Evolutionary conservation across 2,797 vertebrate species (phyloP), one percentile per base, ranked within the genome.

Genomic region (Phataginus tricuspis): DNA sequence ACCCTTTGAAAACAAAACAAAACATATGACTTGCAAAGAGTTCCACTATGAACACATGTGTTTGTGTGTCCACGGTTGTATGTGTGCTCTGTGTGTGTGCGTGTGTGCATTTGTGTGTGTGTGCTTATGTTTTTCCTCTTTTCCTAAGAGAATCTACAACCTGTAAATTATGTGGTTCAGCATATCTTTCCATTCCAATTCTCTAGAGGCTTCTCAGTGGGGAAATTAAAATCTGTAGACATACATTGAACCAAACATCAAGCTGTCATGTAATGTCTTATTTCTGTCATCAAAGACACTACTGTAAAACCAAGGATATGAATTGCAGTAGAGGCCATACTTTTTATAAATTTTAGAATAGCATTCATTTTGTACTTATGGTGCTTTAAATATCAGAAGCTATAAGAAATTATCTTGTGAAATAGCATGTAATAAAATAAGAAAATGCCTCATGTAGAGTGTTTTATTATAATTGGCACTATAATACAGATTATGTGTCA

Each of bases 401-500:
- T 51, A 55, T 10, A 64, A 91, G 66, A 97, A 94, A 42, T 94
- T 82, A 78, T 57, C 49, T 34, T 45, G 10, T 51, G 27, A 91
- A 82, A 78, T 83, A 78, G 31, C 2, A 91, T 4, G 1, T 61
- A 90, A 82, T 92, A 79, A 94, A 96, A 69, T 83, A 86, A 89
- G 57, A 91, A 95, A 97, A 95, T 72, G 9, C 34, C 61, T 79
- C 69, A 59, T 34, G 5, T 59, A 8, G 42, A 64, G 3, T 63
- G 34, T 61, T 96, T 97, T 79, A 89, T 86, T 88, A 71, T 68
- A 91, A 91, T 78, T 79, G 89, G 16, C 86, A 78, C 34, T 72
- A 51, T 80, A 96, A 80, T 57, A 79, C 21, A 95, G 59, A 95
- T 96, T 97, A 96, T 94, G n/a, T 93, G 94, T 90, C 96, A 94